Conservation (phyloP, 2,888 invertebrate genomes). For the Rosalia funebris region DNA sequence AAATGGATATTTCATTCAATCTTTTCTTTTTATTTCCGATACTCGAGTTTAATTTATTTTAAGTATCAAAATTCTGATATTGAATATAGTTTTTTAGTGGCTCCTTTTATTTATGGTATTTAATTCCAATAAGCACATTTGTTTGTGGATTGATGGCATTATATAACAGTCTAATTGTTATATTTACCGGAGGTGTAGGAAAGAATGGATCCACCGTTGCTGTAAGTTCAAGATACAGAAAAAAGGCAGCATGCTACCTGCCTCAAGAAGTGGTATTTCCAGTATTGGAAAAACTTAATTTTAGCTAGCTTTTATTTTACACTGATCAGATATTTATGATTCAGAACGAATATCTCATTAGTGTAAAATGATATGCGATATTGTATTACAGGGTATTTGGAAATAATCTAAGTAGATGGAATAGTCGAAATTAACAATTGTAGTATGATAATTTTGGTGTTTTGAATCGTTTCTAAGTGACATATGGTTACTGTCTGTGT, state of each 20-base stretch:
- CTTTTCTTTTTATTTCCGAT: too few species aligned
- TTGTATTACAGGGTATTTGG: neutral
- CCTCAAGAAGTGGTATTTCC: neutral
- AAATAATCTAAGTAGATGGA: too few species aligned
- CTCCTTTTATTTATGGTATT: conserved; percentile 79
- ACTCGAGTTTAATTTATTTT: too few species aligned
- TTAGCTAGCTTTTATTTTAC: neutral
- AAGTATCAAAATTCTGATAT: conserved; percentile 5
- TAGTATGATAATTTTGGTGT: too few species aligned
- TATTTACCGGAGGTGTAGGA: conserved; percentile 88
- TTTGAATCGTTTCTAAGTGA: too few species aligned
- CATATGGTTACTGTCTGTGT: too few species aligned
- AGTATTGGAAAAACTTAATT: conserved; percentile 5
- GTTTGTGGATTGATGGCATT: conserved; percentile 77
- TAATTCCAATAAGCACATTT: conserved; percentile 79
- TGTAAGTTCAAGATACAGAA: conserved; percentile 71
- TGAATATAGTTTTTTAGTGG: conserved; percentile 67
- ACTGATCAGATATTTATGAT: conserved; percentile 1
- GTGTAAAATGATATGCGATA: neutral
- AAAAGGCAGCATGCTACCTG: conserved; percentile 20
- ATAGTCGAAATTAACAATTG: too few species aligned
- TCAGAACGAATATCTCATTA: neutral
- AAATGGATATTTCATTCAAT: too few species aligned
- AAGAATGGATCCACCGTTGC: conserved; percentile 98
- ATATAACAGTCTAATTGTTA: conserved; percentile 75